Base-by-base conservation (phyloP, 2,113 vertebrate species). In the Nothobranchius furzeri region DNA sequence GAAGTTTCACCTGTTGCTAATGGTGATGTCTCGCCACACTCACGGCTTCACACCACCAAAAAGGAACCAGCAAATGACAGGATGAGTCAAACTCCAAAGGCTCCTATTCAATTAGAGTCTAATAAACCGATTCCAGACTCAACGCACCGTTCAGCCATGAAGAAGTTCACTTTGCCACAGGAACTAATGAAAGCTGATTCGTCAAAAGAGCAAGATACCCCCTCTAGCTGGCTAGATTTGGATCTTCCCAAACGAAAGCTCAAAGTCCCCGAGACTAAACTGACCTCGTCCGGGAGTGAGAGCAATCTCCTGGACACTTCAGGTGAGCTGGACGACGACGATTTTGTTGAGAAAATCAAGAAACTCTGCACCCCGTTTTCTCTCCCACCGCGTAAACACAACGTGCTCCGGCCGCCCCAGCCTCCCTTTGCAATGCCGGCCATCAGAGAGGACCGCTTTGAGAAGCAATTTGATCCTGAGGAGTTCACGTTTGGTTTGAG, bases 301-400 rank as follows among this genome's bases (percentile, higher is more conserved):
- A 95, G 93, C 8, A 91, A 89, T 53, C 61, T 93, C 36, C 87
- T 94, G 70, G 95, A 96, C 74, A 93, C 93, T 0, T 92, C 95
- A 0, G 92, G 89, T 0, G 94, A 97, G 45, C 93, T 96, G 61
- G 94, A 96, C 36, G 93, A 94, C 84, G 92, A 94, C 2, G 91
- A 95, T 66, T 99, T 99, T 54, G 84, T 96, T 1, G 93, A 96
- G 87, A 95, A 91, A 65, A 95, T 99, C 61, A 96, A 95, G 77
- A 95, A 94, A 12, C 92, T 95, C 14, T 96, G 96, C 2, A 93
- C 92, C 15, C 88, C 93, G 0, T 89, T 95, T 66, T 93, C 92
- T 50, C 73, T 95, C 56, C 95, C 96, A 1, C 94, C 94, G 53
- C 96, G 95, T 53, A 98, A 94, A 74, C 96, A 95, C 87, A 95